Evolutionary conservation across 2,888 invertebrate genomes (phyloP).

Genomic region (Molorchus minor): DNA sequence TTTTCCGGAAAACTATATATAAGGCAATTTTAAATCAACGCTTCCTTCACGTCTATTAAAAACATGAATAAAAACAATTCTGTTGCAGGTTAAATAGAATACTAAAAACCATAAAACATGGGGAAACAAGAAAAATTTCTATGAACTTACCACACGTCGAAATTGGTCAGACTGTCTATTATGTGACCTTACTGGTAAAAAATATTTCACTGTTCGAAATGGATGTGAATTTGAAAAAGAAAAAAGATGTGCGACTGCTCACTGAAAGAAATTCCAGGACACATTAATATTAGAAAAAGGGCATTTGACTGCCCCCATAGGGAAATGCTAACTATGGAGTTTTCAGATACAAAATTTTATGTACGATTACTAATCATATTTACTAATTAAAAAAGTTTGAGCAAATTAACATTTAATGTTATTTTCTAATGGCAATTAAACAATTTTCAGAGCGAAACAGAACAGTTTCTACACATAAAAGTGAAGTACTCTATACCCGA

Average conservation of each 20-base stretch:
- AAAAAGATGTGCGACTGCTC: conserved; percentile 57
- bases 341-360: conserved; percentile 50
- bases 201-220: conserved; percentile 52
- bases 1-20: too few species aligned
- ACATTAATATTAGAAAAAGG: conserved; percentile 50
- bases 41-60: too few species aligned
- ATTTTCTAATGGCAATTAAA: too few species aligned
- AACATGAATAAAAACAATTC: too few species aligned
- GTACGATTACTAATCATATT: conserved; percentile 41
- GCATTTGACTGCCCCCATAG: conserved; percentile 58
- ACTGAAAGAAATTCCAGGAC: conserved; percentile 42
- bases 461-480: conserved; percentile 51
- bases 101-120: conserved; percentile 16
- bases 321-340: conserved; percentile 50
- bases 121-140: conserved; percentile 29
- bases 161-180: conserved; percentile 47
- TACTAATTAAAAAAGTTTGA: background rate
- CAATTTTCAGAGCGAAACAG: conserved; percentile 46
- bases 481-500: conserved; percentile 54
- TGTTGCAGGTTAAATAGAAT: conserved; percentile 20
- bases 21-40: too few species aligned
- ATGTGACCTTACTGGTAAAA: conserved; percentile 51
- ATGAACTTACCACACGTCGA: conserved; percentile 54
- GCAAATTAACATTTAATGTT: background rate
- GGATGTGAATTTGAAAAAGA: conserved; percentile 52